phyloP scores from a whole-genome alignment of 2,888 invertebrate species.

The Latrodectus hesperus region DNA sequence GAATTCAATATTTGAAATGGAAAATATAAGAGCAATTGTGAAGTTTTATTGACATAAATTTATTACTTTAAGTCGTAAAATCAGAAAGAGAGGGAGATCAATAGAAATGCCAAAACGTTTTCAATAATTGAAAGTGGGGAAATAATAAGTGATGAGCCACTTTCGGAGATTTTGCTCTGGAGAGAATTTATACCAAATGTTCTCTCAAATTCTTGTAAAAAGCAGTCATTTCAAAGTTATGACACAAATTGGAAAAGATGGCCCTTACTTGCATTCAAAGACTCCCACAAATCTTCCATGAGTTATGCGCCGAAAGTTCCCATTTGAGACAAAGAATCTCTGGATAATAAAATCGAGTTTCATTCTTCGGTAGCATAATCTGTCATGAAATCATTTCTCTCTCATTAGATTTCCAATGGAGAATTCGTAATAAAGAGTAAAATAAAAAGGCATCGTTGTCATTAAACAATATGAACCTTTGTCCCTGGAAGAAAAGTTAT shows the following conservation, averaged over 20 bases:
- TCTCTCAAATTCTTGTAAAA: not conserved
- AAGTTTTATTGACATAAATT: too few relatives aligned
- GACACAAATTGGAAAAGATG: slow-evolving; percentile 50
- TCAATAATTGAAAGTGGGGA: not conserved
- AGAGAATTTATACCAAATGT: slow-evolving; percentile 24
- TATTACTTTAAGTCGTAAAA: too few relatives aligned
- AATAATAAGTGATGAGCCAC: slow-evolving; percentile 28
- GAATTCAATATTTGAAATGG: too few relatives aligned
- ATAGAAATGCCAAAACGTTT: too few relatives aligned
- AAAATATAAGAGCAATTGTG: too few relatives aligned
- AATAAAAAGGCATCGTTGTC: slow-evolving; percentile 19
- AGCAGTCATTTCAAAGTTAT: slow-evolving; percentile 26
- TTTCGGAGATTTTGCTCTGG: slow-evolving; percentile 15
- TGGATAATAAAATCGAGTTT: slow-evolving; percentile 33
- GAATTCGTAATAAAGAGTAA: slow-evolving; percentile 16
- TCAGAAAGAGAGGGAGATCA: too few relatives aligned
- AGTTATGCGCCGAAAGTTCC: slow-evolving; percentile 31
- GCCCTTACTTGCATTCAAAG: slow-evolving; percentile 8
- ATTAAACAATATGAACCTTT: slow-evolving; percentile 10
- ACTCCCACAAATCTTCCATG: slow-evolving; percentile 9
- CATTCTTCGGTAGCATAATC: slow-evolving; percentile 18
- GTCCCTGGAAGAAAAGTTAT: not conserved
- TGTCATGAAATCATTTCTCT: slow-evolving; percentile 29
- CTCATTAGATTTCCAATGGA: slow-evolving; percentile 27
- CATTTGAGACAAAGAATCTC: slow-evolving; percentile 19